Evolutionary conservation across 2,888 invertebrate species (phyloP), one percentile per base, ranked within the genome.

Genomic region (Elgonia sp.): DNA sequence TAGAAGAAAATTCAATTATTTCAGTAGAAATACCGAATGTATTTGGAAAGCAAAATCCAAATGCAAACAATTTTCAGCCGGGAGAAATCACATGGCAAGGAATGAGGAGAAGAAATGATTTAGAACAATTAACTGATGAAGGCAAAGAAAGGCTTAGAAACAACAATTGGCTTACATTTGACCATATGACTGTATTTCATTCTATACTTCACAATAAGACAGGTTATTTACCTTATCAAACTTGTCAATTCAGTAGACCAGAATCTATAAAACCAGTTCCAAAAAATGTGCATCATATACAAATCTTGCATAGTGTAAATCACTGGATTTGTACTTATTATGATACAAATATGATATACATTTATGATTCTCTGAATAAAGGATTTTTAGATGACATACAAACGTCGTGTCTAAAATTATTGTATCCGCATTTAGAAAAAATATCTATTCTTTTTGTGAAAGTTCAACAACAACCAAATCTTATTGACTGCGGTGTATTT

Each of bases 281-380:
- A n/a, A 7, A 6, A 12, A 39, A 75, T 57, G 1, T 20, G 20
- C 16, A 18, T 16, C 83, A 83, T 20, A 18, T 83, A 18, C 83
- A 83, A 83, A 83, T 65, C n/a, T 20, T 75, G 7, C 73, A 62
- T 60, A 12, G 53, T 55, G 7, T 37, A 10, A 39, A 39, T 39
- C 77, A 77, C 60, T 76, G 75, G 75, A 76, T 76, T 42, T 76
- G 75, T 50, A 76, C 20, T 18, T 76, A 76, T 63, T 65, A 77
- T 42, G 67, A 79, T 42, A 57, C 57, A 67, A 42, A 69, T 55
- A 16, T 57, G 6, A 14, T 67, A 20, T 57, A 79, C 20, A 42
- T 77, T 8, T 69, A 79, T 63, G 67, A 79, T 79, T 79, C 69
- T 9, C 6, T 69, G 50, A 79, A 79, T 57, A n/a, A 42, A 57